Conservation (phyloP, 2,797 vertebrate genomes). For the Catamblyrhynchus diadema region DNA sequence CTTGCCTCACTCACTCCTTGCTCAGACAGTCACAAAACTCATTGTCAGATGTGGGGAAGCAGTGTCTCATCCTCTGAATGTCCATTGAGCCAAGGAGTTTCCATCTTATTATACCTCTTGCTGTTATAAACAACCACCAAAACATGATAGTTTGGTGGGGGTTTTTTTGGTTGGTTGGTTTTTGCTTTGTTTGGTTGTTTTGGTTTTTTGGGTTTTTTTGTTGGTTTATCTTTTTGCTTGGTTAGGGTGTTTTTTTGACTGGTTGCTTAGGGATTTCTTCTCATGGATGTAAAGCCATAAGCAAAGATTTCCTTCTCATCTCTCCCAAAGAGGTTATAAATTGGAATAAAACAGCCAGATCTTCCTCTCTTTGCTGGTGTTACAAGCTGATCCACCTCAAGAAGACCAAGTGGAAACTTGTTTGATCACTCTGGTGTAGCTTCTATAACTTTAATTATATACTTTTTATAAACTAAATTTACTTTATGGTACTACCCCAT, state of each 20-base stretch:
- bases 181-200: no score
- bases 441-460: not conserved
- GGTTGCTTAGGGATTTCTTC: fast-evolving
- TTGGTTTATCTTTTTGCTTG: not conserved
- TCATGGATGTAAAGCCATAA: not conserved
- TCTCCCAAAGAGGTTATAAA: not conserved
- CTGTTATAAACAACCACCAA: not conserved
- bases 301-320: not conserved
- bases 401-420: not conserved
- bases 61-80: not conserved
- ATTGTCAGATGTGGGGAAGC: not conserved
- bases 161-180: no score
- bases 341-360: not conserved
- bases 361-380: not conserved
- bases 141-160: not conserved
- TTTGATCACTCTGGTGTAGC: not conserved
- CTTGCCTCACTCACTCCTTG: fast-evolving
- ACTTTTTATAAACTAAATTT: not conserved
- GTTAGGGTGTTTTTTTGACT: fast-evolving
- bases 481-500: not conserved
- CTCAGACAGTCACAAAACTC: not conserved
- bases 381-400: not conserved
- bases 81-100: not conserved
- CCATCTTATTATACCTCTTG: not conserved
- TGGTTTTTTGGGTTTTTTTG: not conserved